phyloP scores from a whole-genome alignment of 2,113 vertebrate genomes.

The Gambusia affinis region DNA sequence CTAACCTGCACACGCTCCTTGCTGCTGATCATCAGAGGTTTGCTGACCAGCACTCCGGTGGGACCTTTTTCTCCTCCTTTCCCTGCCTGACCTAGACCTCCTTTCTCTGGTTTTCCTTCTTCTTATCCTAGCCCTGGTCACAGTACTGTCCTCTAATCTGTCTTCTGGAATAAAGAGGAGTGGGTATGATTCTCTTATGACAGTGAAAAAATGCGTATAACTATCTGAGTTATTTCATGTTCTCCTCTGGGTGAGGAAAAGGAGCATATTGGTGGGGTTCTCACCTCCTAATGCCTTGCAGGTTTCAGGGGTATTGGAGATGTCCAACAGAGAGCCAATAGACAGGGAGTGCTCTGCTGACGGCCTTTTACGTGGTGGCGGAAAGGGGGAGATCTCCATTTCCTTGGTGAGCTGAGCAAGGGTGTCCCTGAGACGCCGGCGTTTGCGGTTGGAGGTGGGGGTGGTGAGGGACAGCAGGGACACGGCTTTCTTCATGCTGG shows the following conservation, averaged over 20 bases:
- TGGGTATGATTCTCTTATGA: not conserved
- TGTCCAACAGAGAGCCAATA: slow-evolving; percentile 92
- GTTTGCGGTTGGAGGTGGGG: slow-evolving; percentile 93
- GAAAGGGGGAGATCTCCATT: slow-evolving; percentile 91
- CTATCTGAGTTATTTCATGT: not conserved
- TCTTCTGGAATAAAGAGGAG: slow-evolving; percentile 49
- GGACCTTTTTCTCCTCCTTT: slow-evolving; percentile 36
- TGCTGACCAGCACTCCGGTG: slow-evolving; percentile 35
- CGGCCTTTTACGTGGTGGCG: slow-evolving; percentile 91
- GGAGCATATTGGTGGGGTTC: not conserved
- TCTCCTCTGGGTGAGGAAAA: not conserved
- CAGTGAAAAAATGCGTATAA: not conserved
- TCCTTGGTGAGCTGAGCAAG: slow-evolving; percentile 93
- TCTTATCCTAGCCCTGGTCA: slow-evolving; percentile 42
- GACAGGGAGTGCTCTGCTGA: slow-evolving; percentile 95
- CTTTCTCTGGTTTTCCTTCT: slow-evolving; percentile 51
- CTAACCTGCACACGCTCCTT: slow-evolving; percentile 38
- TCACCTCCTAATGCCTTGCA: slow-evolving; percentile 85
- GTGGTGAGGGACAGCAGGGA: slow-evolving; percentile 93
- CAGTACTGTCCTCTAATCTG: slow-evolving; percentile 39
- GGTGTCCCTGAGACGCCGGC: slow-evolving; percentile 90
- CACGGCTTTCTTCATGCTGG: slow-evolving; percentile 94
- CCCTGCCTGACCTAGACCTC: slow-evolving; percentile 52
- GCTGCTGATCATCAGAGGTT: slow-evolving; percentile 16
- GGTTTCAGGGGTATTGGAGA: slow-evolving; percentile 95